Conservation (phyloP, 92 coral and sea anemone species). For the Phymanthus crucifer region DNA sequence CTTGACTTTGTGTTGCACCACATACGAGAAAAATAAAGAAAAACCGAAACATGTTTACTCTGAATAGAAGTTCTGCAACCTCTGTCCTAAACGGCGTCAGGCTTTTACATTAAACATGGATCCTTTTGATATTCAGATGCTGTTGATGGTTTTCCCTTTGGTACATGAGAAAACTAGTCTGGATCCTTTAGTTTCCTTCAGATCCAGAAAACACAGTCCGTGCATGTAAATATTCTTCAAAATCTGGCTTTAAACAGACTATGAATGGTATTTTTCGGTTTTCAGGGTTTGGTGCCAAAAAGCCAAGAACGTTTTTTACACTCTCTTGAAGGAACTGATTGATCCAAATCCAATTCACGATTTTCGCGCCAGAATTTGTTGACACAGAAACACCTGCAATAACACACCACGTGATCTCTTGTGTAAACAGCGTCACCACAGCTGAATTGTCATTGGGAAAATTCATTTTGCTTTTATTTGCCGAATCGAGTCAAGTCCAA, state of each 20-base stretch:
- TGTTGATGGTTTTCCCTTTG: background rate
- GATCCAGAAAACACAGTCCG: too few relatives aligned
- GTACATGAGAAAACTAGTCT: too few relatives aligned
- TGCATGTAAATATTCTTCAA: background rate
- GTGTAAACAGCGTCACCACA: background rate
- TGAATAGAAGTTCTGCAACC: background rate
- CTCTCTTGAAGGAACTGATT: background rate
- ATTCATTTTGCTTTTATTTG: too few relatives aligned
- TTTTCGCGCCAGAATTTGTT: background rate
- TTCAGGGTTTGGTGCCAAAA: background rate
- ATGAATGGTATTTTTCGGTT: background rate
- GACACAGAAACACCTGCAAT: background rate
- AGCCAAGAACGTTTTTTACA: background rate
- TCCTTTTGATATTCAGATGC: background rate
- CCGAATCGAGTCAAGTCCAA: too few relatives aligned
- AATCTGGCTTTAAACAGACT: background rate
- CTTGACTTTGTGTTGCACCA: slow-evolving; percentile 13
- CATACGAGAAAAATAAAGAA: background rate
- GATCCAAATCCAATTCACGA: background rate
- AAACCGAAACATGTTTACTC: background rate
- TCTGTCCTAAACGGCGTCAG: background rate
- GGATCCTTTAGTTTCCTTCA: too few relatives aligned
- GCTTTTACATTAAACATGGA: background rate
- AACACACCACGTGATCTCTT: background rate
- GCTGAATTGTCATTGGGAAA: too few relatives aligned